Percentiles rank a stretch among this genome's conserved stretches.
Evolutionary conservation across 2,888 invertebrate species (phyloP).

Genomic region (Athrips mouffetella): DNA sequence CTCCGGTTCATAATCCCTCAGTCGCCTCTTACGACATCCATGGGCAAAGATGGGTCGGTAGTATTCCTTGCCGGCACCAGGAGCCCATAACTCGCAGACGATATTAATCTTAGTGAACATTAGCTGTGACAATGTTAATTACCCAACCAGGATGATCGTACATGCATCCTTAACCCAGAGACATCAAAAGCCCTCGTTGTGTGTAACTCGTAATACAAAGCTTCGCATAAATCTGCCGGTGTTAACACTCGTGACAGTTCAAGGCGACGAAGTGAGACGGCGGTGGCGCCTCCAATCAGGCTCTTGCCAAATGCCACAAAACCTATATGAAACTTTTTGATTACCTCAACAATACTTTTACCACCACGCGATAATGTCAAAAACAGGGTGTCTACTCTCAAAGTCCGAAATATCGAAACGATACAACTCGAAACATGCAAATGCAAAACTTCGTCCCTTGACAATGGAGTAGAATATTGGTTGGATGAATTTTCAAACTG

Average conservation of each 20-base stretch:
- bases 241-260: conserved; percentile 57
- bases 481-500: too few relatives aligned
- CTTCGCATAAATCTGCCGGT: conserved; percentile 59
- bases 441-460: too few relatives aligned
- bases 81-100: neutral
- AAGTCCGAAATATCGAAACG: too few relatives aligned
- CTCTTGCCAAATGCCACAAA: neutral
- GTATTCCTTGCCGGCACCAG: too few relatives aligned
- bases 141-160: neutral
- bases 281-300: conserved; percentile 14
- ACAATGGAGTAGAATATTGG: too few relatives aligned
- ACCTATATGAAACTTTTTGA: neutral
- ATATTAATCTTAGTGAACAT: neutral
- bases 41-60: too few relatives aligned
- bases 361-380: too few relatives aligned
- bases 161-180: neutral
- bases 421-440: too few relatives aligned
- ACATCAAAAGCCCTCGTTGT: conserved; percentile 4
- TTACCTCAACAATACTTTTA: neutral
- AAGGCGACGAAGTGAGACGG: conserved; percentile 45
- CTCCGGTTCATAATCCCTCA: too few relatives aligned
- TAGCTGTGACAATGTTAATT: too few relatives aligned
- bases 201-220: conserved; percentile 23
- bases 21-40: too few relatives aligned
- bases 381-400: too few relatives aligned